Conservation (phyloP, 2,888 invertebrate genomes). For the Leucophenga montana region DNA sequence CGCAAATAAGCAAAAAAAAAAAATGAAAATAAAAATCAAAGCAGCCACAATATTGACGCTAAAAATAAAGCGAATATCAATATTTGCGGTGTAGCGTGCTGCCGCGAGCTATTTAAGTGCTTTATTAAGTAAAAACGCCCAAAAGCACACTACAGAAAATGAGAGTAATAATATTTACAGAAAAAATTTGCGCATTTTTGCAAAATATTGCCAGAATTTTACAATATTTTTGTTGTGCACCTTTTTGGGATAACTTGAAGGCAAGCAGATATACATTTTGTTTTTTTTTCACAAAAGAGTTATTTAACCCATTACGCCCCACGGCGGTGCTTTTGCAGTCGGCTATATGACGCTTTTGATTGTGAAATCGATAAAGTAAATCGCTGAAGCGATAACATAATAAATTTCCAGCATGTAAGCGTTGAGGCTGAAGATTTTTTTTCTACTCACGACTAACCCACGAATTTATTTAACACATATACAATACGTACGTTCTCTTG, state of each 20-base stretch:
- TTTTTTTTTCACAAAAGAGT: neutral
- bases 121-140: constrained; percentile 42
- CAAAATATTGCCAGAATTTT: constrained; percentile 51
- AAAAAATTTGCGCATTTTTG: constrained; percentile 15
- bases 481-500: neutral
- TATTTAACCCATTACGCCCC: neutral
- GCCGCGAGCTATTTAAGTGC: neutral
- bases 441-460: constrained; percentile 3
- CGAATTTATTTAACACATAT: constrained; percentile 1
- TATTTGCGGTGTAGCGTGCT: constrained; percentile 46
- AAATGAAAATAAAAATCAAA: neutral
- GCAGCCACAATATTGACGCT: constrained; percentile 10
- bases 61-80: constrained; percentile 60
- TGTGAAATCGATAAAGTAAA: constrained; percentile 66
- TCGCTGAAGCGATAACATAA: constrained; percentile 65
- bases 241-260: constrained; percentile 36
- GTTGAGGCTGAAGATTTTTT: constrained; percentile 15
- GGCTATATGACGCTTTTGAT: constrained; percentile 52
- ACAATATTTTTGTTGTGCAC: constrained; percentile 33
- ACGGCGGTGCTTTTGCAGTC: neutral
- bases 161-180: neutral
- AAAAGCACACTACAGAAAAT: constrained; percentile 25
- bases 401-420: constrained; percentile 62
- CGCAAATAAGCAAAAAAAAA: neutral
- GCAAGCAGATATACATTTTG: constrained; percentile 37